These are phyloP conservation scores for Cettia cetti DNA, from an alignment of 2,113 vertebrate genomes.

Conservation along the genomic window DNA sequence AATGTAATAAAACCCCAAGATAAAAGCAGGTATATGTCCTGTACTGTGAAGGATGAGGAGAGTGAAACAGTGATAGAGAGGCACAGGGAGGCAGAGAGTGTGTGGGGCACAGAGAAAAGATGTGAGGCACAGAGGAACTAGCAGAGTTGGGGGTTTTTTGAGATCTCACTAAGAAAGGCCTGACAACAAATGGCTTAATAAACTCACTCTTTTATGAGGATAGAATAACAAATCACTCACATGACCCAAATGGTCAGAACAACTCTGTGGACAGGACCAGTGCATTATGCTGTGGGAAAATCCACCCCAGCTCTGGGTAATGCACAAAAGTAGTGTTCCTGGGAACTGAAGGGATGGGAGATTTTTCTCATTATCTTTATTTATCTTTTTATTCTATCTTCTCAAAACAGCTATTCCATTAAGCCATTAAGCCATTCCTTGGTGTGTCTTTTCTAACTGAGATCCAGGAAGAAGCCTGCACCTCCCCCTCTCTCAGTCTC, in stretches of 20 bases:
- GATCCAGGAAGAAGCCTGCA: not conserved
- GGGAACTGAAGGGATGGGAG: not conserved
- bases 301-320: not conserved
- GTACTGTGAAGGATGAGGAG: not conserved
- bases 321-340: not conserved
- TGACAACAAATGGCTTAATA: not conserved
- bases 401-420: not conserved
- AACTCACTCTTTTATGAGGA: not conserved
- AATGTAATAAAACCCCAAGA: not conserved
- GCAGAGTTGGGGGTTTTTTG: rapidly evolving
- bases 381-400: not conserved
- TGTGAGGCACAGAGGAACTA: not conserved
- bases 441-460: not conserved
- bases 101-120: not conserved
- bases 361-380: not conserved
- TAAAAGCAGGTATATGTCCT: not conserved
- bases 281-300: not conserved
- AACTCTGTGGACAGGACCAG: not conserved
- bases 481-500: not conserved
- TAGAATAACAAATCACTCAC: not conserved
- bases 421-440: not conserved
- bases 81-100: rapidly evolving
- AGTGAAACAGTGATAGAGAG: rapidly evolving
- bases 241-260: not conserved
- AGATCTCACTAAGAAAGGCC: not conserved